A percentile compares a stretch with the other conserved stretches of the same genome.
Conservation (phyloP, 2,113 vertebrate genomes). For the Catharus minimus region DNA sequence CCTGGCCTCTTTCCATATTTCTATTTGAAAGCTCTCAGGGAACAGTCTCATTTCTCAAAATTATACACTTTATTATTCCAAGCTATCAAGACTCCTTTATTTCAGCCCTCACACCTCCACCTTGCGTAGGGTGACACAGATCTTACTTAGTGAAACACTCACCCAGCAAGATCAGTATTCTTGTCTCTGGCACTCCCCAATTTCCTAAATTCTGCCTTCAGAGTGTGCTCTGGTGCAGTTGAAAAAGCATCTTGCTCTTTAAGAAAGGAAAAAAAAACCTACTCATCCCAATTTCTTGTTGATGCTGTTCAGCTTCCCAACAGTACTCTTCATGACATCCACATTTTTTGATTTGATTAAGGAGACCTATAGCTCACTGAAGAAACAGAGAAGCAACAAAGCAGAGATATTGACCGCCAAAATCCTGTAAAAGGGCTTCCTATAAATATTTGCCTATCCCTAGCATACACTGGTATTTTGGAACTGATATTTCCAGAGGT, state of each 20-base stretch:
- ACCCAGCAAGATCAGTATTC: background rate
- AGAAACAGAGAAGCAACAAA: background rate
- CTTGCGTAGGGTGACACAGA: background rate
- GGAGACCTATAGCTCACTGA: background rate
- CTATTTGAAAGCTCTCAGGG: background rate
- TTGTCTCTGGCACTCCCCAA: background rate
- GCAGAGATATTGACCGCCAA: background rate
- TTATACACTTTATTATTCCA: background rate
- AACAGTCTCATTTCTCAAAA: background rate
- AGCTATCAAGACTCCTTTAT: background rate
- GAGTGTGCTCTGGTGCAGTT: background rate
- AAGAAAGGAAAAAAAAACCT: background rate
- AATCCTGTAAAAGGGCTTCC: background rate
- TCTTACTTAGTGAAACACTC: background rate
- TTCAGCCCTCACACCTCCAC: background rate
- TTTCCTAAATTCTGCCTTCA: constrained; percentile 6
- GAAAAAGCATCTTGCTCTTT: background rate
- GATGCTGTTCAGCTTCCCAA: background rate
- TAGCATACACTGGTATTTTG: constrained; percentile 14
- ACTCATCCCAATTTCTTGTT: background rate
- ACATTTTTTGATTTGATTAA: background rate
- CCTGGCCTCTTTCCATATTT: background rate
- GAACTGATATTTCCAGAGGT: constrained; percentile 58
- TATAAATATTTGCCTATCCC: background rate
- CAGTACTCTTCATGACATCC: background rate